Conservation (phyloP, 2,113 vertebrate genomes). For the Campylomormyrus numenius region DNA sequence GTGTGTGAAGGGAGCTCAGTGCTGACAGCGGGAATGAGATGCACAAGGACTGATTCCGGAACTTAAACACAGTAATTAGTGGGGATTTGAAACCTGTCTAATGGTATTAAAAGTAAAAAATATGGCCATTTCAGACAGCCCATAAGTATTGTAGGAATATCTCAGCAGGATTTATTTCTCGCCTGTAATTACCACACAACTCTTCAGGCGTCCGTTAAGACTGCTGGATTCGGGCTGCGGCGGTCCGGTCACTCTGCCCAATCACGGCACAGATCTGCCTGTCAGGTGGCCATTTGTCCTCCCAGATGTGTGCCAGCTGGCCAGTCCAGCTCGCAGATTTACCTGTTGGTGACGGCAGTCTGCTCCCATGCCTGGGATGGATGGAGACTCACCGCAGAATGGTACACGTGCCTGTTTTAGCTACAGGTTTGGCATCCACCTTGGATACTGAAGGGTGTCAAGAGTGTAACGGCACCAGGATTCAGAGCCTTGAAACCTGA, state of each 20-base stretch:
- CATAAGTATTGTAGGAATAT: neutral
- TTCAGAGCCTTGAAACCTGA: neutral
- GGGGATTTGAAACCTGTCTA: neutral
- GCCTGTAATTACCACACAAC: neutral
- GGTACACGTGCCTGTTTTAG: conserved; percentile 8
- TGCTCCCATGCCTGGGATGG: neutral
- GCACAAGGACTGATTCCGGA: neutral
- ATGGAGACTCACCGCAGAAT: neutral
- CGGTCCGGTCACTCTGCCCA: conserved; percentile 20
- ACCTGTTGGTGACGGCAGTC: neutral
- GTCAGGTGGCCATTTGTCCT: neutral
- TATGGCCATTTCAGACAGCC: neutral
- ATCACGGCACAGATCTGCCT: conserved; percentile 24
- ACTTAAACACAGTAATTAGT: neutral
- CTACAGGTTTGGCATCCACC: neutral
- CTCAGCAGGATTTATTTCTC: neutral
- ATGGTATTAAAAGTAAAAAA: neutral
- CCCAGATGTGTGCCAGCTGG: neutral
- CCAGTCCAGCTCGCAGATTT: neutral
- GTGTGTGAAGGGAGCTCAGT: neutral
- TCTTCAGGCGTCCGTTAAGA: neutral
- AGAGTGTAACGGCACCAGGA: neutral
- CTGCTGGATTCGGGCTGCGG: neutral
- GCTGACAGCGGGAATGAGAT: neutral
- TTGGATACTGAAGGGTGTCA: conserved; percentile 3